Percentiles rank a stretch among this genome's conserved stretches.
Evolutionary conservation across 2,113 vertebrate species (phyloP).

Genomic region (Gavia stellata): DNA sequence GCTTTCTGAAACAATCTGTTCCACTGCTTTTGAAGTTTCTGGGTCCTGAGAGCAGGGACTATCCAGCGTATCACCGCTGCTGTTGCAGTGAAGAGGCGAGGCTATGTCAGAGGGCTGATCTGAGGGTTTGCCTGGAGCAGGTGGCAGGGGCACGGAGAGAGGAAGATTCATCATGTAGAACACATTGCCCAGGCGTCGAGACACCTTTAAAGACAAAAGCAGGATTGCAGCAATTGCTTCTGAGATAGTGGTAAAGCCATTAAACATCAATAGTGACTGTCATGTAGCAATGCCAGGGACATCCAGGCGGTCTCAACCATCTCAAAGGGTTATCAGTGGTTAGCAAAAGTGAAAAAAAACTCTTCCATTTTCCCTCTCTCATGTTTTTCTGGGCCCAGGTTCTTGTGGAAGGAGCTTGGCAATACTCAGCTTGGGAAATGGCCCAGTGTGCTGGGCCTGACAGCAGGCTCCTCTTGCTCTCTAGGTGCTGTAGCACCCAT

Average conservation of each 20-base stretch:
- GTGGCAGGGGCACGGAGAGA: conserved; percentile 54
- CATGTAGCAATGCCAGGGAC: neutral
- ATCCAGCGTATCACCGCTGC: conserved; percentile 71
- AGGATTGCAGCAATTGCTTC: neutral
- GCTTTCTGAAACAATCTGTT: conserved; percentile 72
- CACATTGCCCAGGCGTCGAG: conserved; percentile 79
- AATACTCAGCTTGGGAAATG: neutral
- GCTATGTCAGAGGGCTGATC: conserved; percentile 75
- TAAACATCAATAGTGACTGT: neutral
- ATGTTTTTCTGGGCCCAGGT: neutral
- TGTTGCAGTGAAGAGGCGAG: conserved; percentile 80
- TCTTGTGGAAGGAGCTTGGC: neutral
- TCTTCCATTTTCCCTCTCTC: neutral
- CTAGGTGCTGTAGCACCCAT: neutral
- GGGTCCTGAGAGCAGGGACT: conserved; percentile 77
- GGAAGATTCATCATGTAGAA: conserved; percentile 84
- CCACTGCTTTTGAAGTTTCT: conserved; percentile 72
- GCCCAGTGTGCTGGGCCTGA: neutral
- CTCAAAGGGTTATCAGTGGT: neutral
- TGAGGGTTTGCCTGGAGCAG: conserved; percentile 71
- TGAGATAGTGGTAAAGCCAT: neutral
- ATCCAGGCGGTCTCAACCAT: neutral
- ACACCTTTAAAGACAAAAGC: conserved; percentile 79
- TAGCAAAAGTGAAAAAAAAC: neutral
- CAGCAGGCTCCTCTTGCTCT: neutral